A percentile compares a stretch with the other conserved stretches of the same genome.
Conservation (phyloP, 2,797 vertebrate genomes). For the Pangasius djambal region DNA sequence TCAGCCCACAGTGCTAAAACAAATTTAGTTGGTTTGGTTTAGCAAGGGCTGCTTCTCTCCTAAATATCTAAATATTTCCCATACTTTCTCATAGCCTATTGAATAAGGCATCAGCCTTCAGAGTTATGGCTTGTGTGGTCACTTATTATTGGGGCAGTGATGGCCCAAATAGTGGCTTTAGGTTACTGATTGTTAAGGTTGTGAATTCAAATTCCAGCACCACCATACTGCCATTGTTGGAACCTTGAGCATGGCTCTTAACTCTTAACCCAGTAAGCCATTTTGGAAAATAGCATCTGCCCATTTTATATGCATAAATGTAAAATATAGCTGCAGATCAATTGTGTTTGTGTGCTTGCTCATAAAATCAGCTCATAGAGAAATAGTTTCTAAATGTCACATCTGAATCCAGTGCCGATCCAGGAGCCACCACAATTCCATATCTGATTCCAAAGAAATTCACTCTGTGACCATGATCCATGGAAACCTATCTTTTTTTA, state of each 20-base stretch:
- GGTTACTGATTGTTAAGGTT: neutral
- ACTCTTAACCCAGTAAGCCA: neutral
- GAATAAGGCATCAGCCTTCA: neutral
- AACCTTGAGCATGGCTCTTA: neutral
- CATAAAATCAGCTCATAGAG: neutral
- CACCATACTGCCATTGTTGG: neutral
- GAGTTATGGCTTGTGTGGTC: neutral
- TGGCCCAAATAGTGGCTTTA: neutral
- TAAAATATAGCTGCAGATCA: neutral
- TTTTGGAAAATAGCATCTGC: neutral
- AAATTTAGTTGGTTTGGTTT: slow-evolving; percentile 44
- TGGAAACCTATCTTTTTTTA: too few relatives aligned
- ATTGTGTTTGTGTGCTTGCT: neutral
- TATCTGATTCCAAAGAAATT: neutral
- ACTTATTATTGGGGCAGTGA: slow-evolving; percentile 1
- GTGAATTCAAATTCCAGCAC: neutral
- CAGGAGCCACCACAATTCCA: neutral
- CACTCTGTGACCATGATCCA: neutral
- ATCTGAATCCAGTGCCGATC: neutral
- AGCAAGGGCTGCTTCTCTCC: neutral
- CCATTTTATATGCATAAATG: neutral
- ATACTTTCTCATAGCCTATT: neutral
- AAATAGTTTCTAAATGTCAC: neutral
- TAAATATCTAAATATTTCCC: neutral
- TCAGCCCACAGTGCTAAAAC: slow-evolving; percentile 59